Evolutionary conservation across 2,888 invertebrate species (phyloP).

Genomic region (Nowickia ferox): DNA sequence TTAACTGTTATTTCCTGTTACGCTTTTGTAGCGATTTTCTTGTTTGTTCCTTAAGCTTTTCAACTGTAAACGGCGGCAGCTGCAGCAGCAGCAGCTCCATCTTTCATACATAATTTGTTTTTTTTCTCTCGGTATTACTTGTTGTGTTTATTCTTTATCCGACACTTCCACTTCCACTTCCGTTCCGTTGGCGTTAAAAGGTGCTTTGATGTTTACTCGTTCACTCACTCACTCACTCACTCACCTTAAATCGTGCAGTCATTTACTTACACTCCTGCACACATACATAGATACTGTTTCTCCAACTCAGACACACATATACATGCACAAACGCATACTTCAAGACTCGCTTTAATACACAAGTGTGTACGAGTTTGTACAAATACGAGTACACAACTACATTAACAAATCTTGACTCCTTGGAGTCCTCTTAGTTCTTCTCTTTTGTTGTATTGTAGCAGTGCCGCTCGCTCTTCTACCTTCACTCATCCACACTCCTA

Average conservation of each 20-base stretch:
- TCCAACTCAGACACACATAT: constrained; percentile 14
- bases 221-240: not conserved
- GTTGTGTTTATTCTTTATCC: constrained; percentile 55
- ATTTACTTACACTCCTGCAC: not conserved
- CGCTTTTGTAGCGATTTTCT: constrained; percentile 50
- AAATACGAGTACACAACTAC: constrained; percentile 9
- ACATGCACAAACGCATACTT: constrained; percentile 8
- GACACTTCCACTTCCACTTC: constrained; percentile 62
- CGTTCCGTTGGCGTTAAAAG: constrained; percentile 52
- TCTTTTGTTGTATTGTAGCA: constrained; percentile 4
- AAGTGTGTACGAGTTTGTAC: not conserved
- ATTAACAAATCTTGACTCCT: constrained; percentile 44
- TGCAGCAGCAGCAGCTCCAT: not conserved
- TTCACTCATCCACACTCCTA: too few relatives aligned
- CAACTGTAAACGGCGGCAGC: not conserved
- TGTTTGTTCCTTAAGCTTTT: constrained; percentile 52
- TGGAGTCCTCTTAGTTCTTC: constrained; percentile 42
- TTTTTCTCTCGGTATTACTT: not conserved
- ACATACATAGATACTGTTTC: not conserved
- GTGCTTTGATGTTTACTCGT: constrained; percentile 50
- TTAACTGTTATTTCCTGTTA: constrained; percentile 68
- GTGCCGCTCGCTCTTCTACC: not conserved
- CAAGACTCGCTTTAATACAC: constrained; percentile 3
- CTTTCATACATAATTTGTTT: constrained; percentile 10
- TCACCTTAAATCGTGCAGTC: not conserved